phyloP scores from a whole-genome alignment of 2,888 invertebrate species.

The Phalangium opilio region DNA sequence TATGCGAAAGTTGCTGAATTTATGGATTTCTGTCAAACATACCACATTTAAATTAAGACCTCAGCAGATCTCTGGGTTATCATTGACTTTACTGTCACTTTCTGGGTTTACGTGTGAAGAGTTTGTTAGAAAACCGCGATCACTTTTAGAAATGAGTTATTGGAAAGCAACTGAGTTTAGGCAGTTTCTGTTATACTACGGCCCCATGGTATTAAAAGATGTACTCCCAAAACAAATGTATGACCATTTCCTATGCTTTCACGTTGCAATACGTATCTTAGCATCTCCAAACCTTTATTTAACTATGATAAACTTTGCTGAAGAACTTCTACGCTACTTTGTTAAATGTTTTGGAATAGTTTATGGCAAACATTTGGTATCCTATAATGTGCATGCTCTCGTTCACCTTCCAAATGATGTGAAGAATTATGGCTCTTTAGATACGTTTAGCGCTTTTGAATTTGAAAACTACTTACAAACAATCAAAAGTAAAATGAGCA shows the following conservation, averaged over 20 bases:
- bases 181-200: conserved; percentile 22
- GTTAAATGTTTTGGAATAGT: conserved; percentile 15
- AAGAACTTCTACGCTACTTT: conserved; percentile 13
- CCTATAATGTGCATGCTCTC: conserved; percentile 24
- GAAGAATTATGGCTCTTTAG: conserved; percentile 16
- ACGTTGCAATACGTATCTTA: conserved; percentile 20
- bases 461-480: conserved; percentile 22
- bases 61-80: no score
- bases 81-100: no score
- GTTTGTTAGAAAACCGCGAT: conserved; percentile 23
- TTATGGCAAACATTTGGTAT: conserved; percentile 19
- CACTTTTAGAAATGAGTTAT: conserved; percentile 19
- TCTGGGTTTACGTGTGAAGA: conserved; percentile 10
- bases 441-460: conserved; percentile 19
- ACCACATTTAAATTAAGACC: no score
- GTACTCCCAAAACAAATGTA: conserved; percentile 15
- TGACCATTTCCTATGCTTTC: conserved; percentile 19
- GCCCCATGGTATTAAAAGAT: conserved; percentile 20
- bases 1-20: conserved; percentile 22
- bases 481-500: conserved; percentile 15
- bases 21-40: conserved; percentile 21
- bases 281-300: background rate
- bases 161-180: conserved; percentile 26
- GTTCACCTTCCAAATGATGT: conserved; percentile 22
- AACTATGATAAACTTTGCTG: no score